Base-by-base conservation (phyloP, 2,888 invertebrate species). In the Plutella xylostella region DNA sequence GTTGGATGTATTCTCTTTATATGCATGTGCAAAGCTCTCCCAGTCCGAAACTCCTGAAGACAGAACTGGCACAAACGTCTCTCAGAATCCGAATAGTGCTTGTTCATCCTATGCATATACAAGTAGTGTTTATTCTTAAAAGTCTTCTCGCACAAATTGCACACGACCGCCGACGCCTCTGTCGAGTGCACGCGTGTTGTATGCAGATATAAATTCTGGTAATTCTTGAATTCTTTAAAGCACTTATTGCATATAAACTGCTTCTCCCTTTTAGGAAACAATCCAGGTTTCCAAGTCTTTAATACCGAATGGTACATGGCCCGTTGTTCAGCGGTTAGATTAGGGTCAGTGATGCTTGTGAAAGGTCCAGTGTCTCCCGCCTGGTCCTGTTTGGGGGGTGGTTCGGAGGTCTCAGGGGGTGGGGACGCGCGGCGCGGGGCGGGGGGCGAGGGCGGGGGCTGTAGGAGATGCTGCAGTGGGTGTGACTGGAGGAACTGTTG, bases 371-470 rank as follows among this genome's bases (percentile, higher is more conserved):
- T 11, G 9, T 5, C 11, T 25, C 6, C 11, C 11, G 25, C 5
- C 25, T 25, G 6, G 25, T 11, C 25, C 6, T 5, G 6, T 5
- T 7, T 11, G 9, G 25, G 25, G 25, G 25, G 25, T 25, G 25
- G 25, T 11, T 25, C 25, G 9, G 6, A 5, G 25, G 25, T 11
- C 6, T 25, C 25, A 25, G 25, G 25, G 25, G 25, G 25, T 25
- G 25, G 28, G 12, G 12, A n/a, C 4, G n/a, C 12, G 12, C 5
- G 2, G n/a, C n/a, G 95, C 12, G 92, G 92, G 18, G 75, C 61
- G 46, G 96, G 93, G 85, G 98, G 96, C 28, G 97, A 96, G 33
- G 94, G 94, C 98, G 98, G 98, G 42, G 93, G 90, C n/a, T 94
- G 92, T n/a, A n/a, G n/a, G n/a, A n/a, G n/a, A n/a, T n/a, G n/a